phyloP scores from a whole-genome alignment of 2,888 invertebrate genomes.

The Drosophila fungiperda region DNA sequence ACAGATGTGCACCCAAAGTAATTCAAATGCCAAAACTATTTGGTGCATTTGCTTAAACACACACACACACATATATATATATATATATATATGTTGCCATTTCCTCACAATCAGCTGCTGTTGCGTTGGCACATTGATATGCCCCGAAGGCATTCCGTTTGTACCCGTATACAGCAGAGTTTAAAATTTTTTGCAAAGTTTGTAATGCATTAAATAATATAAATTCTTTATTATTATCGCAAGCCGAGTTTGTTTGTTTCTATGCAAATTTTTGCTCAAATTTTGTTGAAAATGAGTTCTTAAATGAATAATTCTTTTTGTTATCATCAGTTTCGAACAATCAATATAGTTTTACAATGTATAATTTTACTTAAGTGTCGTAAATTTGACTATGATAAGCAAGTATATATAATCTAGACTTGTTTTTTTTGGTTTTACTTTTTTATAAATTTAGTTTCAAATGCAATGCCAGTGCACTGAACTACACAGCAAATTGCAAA shows the following conservation, averaged over 20 bases:
- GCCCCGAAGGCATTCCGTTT: constrained; percentile 57
- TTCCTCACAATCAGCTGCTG: constrained; percentile 55
- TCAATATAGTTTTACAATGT: not conserved
- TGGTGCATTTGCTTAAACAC: constrained; percentile 33
- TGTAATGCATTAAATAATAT: not conserved
- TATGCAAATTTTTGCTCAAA: not conserved
- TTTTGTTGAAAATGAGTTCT: not conserved
- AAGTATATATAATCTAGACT: not conserved
- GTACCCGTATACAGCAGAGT: no score
- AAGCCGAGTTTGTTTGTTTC: not conserved
- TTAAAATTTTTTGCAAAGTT: not conserved
- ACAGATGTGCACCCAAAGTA: constrained; percentile 65
- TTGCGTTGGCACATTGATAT: constrained; percentile 61
- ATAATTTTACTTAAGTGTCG: not conserved
- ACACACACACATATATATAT: not conserved
- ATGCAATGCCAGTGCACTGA: constrained; percentile 57
- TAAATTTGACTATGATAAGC: not conserved
- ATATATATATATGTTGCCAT: not conserved
- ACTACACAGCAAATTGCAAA: constrained; percentile 31
- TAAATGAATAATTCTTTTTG: not conserved
- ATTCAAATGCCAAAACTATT: constrained; percentile 71
- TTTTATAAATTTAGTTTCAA: constrained; percentile 41
- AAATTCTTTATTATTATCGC: not conserved
- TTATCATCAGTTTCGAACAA: no score
- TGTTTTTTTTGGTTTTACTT: constrained; percentile 24